Evolutionary conservation across 2,888 invertebrate species (phyloP), one percentile per base, ranked within the genome.

Genomic region (Cephonodes hylas): DNA sequence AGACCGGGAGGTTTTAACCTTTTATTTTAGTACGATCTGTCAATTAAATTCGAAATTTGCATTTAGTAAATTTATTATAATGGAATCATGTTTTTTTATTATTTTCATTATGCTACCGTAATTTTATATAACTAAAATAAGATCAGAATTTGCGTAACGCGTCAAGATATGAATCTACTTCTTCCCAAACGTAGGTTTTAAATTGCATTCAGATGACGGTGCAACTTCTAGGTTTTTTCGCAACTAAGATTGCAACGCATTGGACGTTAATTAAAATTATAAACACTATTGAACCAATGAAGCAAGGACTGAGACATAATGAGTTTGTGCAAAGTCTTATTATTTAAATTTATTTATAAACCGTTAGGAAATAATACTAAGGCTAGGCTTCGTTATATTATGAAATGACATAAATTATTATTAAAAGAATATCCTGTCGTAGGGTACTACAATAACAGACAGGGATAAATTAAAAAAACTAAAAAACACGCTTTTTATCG

Each of bases 151-250:
- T 85, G 83, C 77, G 80, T 83, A 86, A 87, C 79, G 72, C 71
- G 64, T 67, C 66, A 64, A 78, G 88, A 88, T 88, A 82, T 73
- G 70, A 75, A 88, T 87, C 88, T 67, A 68, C 64, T 77, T 74
- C 75, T 73, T 74, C 72, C 58, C 69, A 69, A 75, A 80, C 77
- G 78, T 82, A 77, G 77, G 69, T 73, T 86, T 84, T 85, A 88
- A 88, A 89, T 89, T 87, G 85, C 88, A 83, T 53, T 31, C 25
- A 53, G 10, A 53, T 53, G 53, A 53, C 53, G 4, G 31, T 53
- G 53, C 61, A 69, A 64, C 63, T 69, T 67, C 69, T 75, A 81
- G 79, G 80, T 82, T 79, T 81, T 87, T 85, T 85, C 77, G 84
- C 81, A 83, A 83, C 82, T 79, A 82, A 79, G 74, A 76, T 71